phyloP scores from a whole-genome alignment of 2,888 invertebrate genomes.

The Sarcophaga rosellei region DNA sequence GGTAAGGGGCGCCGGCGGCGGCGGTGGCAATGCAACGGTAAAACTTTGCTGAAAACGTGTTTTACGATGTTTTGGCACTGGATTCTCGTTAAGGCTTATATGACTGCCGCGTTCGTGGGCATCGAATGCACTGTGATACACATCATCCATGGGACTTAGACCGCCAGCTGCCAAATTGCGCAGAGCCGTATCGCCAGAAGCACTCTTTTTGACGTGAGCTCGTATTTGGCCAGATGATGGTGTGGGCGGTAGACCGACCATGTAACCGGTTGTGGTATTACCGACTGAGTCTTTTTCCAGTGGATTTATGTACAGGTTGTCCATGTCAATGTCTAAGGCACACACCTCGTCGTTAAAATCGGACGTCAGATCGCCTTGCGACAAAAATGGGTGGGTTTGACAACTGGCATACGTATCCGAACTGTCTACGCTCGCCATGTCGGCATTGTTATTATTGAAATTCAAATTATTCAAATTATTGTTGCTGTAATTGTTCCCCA shows the following conservation, averaged over 20 bases:
- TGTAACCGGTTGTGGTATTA: constrained; percentile 74
- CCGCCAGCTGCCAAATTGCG: constrained; percentile 83
- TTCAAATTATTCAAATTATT: constrained; percentile 78
- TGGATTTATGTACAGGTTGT: constrained; percentile 94
- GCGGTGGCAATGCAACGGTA: constrained; percentile 80
- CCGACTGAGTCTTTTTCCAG: constrained; percentile 84
- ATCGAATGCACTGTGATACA: constrained; percentile 82
- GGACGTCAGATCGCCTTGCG: constrained; percentile 89
- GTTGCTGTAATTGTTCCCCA: constrained; percentile 74
- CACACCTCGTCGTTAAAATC: constrained; percentile 81
- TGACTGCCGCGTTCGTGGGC: constrained; percentile 82
- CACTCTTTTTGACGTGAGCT: constrained; percentile 88
- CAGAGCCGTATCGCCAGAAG: constrained; percentile 89
- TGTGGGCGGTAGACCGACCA: constrained; percentile 75
- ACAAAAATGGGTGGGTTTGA: constrained; percentile 96
- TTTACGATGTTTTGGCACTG: constrained; percentile 91
- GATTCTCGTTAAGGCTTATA: constrained; percentile 85
- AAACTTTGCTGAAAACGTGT: constrained; percentile 91
- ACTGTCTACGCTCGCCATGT: constrained; percentile 86
- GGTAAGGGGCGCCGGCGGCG: constrained; percentile 82
- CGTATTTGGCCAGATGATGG: constrained; percentile 82
- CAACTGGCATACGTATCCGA: constrained; percentile 98
- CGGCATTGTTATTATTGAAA: constrained; percentile 81
- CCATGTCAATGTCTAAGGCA: constrained; percentile 84
- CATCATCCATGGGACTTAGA: constrained; percentile 84